Evolutionary conservation across 1,140 invertebrate species (phyloP).

Genomic region (Penaeus vannamei): DNA sequence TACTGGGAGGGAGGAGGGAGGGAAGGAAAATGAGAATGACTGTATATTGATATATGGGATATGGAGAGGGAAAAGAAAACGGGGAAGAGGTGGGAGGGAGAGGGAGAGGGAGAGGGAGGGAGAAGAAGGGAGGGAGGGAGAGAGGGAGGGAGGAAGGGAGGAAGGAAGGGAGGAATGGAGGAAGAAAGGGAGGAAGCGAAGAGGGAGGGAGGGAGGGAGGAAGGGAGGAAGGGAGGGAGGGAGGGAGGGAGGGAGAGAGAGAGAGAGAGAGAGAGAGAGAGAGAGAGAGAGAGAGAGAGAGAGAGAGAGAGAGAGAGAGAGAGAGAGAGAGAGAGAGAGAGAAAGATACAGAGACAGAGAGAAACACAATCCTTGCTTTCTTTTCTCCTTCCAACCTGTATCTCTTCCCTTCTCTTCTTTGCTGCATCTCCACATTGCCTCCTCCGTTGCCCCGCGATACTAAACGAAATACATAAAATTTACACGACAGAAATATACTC

Average conservation of each 20-base stretch:
- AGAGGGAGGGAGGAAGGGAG: not conserved
- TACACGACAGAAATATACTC: too few species aligned
- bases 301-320: not conserved
- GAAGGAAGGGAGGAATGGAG: not conserved
- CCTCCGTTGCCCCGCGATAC: too few species aligned
- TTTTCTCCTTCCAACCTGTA: not conserved
- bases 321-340: constrained; percentile 26
- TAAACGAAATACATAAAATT: too few species aligned
- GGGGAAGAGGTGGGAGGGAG: constrained; percentile 1
- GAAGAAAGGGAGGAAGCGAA: too few species aligned
- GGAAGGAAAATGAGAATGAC: not conserved
- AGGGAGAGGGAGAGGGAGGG: constrained; percentile 5
- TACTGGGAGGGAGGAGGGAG: not conserved
- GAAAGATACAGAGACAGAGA: not conserved
- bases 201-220: not conserved
- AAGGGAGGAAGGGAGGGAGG: not conserved
- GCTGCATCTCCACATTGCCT: too few species aligned
- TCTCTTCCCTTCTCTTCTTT: constrained; percentile 7
- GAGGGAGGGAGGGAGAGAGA: not conserved
- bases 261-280: too few species aligned
- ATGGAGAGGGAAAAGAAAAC: not conserved
- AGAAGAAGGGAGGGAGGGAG: not conserved
- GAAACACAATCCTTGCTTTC: not conserved
- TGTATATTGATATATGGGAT: not conserved
- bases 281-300: not conserved